Conservation (phyloP, 1,140 invertebrate genomes). For the Musca domestica region DNA sequence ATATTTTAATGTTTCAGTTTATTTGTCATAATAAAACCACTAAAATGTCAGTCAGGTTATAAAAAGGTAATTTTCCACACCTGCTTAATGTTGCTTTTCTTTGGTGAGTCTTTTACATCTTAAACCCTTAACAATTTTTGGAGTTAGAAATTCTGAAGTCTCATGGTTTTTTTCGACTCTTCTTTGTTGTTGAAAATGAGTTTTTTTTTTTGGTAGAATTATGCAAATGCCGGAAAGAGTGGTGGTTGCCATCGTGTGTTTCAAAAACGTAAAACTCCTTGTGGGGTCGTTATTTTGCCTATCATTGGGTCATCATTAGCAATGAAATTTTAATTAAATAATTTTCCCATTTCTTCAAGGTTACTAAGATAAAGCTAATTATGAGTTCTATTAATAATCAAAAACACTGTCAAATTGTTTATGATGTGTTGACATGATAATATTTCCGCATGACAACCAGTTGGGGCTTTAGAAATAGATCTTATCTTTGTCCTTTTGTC, state of each 20-base stretch:
- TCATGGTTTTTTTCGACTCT: too few relatives aligned
- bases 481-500: too few relatives aligned
- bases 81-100: conserved; percentile 2
- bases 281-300: background rate
- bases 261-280: background rate
- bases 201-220: background rate
- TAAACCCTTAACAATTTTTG: background rate
- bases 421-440: too few relatives aligned
- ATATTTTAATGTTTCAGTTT: conserved; percentile 4
- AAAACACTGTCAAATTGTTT: too few relatives aligned
- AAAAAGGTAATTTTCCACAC: conserved; percentile 22
- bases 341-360: too few relatives aligned
- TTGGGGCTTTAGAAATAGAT: too few relatives aligned
- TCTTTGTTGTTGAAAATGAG: too few relatives aligned
- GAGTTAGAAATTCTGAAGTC: too few relatives aligned
- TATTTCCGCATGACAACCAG: too few relatives aligned
- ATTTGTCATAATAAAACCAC: conserved; percentile 21
- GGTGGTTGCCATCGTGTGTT: too few relatives aligned
- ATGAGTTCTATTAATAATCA: too few relatives aligned
- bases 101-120: background rate
- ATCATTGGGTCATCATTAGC: background rate
- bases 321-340: background rate
- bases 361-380: too few relatives aligned
- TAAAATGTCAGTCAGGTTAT: conserved; percentile 19
- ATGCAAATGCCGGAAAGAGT: background rate